Evolutionary conservation across 2,888 invertebrate genomes (phyloP), one percentile per base, ranked within the genome.

Genomic region (Idaea dimidiata): DNA sequence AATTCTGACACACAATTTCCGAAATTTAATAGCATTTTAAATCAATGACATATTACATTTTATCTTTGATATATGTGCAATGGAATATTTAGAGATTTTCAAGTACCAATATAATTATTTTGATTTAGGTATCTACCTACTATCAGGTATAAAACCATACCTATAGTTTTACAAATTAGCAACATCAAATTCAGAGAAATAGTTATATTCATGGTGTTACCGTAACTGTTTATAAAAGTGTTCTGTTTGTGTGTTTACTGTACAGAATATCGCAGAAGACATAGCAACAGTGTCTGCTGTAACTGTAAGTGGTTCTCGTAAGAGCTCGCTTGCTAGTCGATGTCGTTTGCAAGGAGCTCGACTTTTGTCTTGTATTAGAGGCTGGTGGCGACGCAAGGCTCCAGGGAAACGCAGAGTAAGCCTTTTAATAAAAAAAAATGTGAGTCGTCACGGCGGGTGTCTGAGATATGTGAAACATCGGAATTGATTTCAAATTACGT

Each of bases 331-430:
- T 59, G 84, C 79, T 10, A 84, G 81, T 56, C 81, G 83, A 54
- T 92, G 89, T 67, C 87, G 90, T 4, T 68, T 78, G 17, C 89
- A 88, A 63, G 89, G 91, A 0, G 81, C 87, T 0, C 81, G 84
- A 55, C 72, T 91, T 7, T 67, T 91, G 31, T 79, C 88, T 0
- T 89, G 90, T 66, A 66, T 91, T 4, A 79, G 89, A 53, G 86
- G 89, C 17, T 90, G 88, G 89, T 91, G 91, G 91, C 78, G 85
- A 54, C 87, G 88, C 55, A 87, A 82, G 63, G 75, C 81, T 24
- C 83, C 84, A 14, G 81, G 83, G 5, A 87, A 79, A 70, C 83
- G 84, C 60, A 87, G 84, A 85, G 90, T 86, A 68, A 24, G 31
- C 1, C 1, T 24, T 18, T 17, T 53, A 53, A 61, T 61, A 58